Conservation (phyloP, 2,888 invertebrate species). For the Stratiomys singularior region DNA sequence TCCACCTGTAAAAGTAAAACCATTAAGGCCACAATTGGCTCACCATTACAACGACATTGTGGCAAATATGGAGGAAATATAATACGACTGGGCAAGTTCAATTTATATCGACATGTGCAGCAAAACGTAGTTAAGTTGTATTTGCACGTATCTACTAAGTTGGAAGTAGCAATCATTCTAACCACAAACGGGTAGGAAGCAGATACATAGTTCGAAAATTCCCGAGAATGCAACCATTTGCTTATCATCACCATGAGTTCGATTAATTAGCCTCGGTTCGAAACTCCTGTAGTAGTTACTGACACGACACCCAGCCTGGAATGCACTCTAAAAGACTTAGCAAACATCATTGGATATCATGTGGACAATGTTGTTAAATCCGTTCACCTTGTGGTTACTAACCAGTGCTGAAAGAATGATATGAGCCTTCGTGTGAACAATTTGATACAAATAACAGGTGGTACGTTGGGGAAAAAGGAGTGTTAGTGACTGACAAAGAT, state of each 20-base stretch:
- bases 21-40: constrained; percentile 16
- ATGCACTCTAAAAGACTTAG: not conserved
- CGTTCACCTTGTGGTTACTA: not conserved
- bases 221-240: not conserved
- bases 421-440: too few relatives aligned
- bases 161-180: not conserved
- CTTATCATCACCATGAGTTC: not conserved
- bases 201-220: not conserved
- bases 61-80: not conserved
- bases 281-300: not conserved
- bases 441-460: too few relatives aligned
- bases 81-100: not conserved
- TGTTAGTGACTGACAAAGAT: too few relatives aligned
- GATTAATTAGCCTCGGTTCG: not conserved
- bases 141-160: not conserved
- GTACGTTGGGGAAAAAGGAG: too few relatives aligned
- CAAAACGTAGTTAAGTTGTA: not conserved
- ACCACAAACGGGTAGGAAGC: not conserved
- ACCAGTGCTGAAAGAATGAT: too few relatives aligned
- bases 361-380: not conserved
- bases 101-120: not conserved
- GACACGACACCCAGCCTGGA: not conserved
- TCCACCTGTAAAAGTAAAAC: not conserved
- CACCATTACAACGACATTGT: not conserved
- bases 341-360: not conserved